Percentiles rank a stretch among this genome's conserved stretches.
Evolutionary conservation across 2,888 invertebrate genomes (phyloP).

Genomic region (Nemapogon koenigi): DNA sequence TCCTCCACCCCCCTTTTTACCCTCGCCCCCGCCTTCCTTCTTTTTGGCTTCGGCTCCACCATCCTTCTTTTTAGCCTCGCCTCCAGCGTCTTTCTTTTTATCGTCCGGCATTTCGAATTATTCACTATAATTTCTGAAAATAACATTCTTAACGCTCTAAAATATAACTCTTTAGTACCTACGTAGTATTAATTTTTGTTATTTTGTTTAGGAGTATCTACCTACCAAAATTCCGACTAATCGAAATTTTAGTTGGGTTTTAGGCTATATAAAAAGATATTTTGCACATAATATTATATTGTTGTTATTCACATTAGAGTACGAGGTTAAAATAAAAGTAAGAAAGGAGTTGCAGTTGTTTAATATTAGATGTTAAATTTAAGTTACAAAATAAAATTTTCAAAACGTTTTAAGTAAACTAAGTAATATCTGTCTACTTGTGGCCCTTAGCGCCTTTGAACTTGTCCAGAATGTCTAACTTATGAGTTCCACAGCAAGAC

Average conservation of each 20-base stretch:
- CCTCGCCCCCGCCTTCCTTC: constrained; percentile 37
- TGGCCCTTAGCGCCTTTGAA: constrained; percentile 31
- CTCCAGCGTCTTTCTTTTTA: constrained; percentile 30
- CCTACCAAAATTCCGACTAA: neutral
- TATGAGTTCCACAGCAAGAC: constrained; percentile 47
- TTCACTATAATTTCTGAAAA: neutral
- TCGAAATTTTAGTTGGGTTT: neutral
- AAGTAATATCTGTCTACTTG: constrained; percentile 16
- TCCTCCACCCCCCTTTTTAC: constrained; percentile 27
- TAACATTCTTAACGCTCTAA: neutral
- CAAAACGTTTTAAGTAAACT: too few relatives aligned
- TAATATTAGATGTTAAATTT: constrained; percentile 11
- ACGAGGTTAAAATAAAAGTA: too few relatives aligned
- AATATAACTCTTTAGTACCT: too few relatives aligned
- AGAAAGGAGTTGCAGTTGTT: too few relatives aligned
- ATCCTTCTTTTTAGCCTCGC: constrained; percentile 16
- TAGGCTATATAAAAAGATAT: neutral
- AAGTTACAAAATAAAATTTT: constrained; percentile 61
- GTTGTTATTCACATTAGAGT: too few relatives aligned
- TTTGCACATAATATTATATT: neutral
- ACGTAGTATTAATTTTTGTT: too few relatives aligned
- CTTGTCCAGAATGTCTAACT: constrained; percentile 43
- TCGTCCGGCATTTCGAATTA: constrained; percentile 34
- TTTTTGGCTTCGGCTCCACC: constrained; percentile 15
- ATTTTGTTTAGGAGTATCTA: neutral